Evolutionary conservation across 2,797 vertebrate species (phyloP), one percentile per base, ranked within the genome.

Genomic region (Brotula barbata): DNA sequence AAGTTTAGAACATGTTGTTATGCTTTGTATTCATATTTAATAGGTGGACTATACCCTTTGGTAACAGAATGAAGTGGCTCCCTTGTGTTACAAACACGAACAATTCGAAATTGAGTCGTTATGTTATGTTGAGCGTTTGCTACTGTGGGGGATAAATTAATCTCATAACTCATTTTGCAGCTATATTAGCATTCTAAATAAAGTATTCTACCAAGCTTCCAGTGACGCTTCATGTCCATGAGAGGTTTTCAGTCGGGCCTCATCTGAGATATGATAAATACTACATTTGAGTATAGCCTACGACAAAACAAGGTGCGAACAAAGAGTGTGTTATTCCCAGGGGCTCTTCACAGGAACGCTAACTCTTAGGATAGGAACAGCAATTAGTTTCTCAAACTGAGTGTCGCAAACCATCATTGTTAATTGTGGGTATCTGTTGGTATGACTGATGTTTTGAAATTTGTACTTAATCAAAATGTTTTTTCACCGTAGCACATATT

Each of bases 101-200:
- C 2, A 1, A 40, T 43, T 43, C 50, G 0, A 23, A 37, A 37
- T 4, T 0, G 1, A 43, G 36, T 28, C 15, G 25, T 25, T 3
- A 7, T 2, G 19, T 41, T 21, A 8, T 28, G 34, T 1, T 1
- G 7, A 53, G 71, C 58, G 52, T 65, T 48, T 8, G 43, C 36
- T 10, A 59, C n/a, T n/a, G 36, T n/a, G 15, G 28, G 28, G 71
- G 70, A 60, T 71, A 54, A n/a, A 17, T 22, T 12, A n/a, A n/a
- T n/a, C n/a, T n/a, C n/a, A n/a, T n/a, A n/a, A n/a, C n/a, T n/a
- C n/a, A n/a, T n/a, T n/a, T n/a, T n/a, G n/a, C n/a, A n/a, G n/a
- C n/a, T n/a, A n/a, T n/a, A n/a, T n/a, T n/a, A n/a, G n/a, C n/a
- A n/a, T n/a, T n/a, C n/a, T n/a, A n/a, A n/a, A 7, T 16, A 0